A percentile compares a stretch with the other conserved stretches of the same genome.
These are phyloP conservation scores for Yasuhikotakia modesta DNA, from an alignment of 2,797 vertebrate genomes.

Conservation along the genomic window DNA sequence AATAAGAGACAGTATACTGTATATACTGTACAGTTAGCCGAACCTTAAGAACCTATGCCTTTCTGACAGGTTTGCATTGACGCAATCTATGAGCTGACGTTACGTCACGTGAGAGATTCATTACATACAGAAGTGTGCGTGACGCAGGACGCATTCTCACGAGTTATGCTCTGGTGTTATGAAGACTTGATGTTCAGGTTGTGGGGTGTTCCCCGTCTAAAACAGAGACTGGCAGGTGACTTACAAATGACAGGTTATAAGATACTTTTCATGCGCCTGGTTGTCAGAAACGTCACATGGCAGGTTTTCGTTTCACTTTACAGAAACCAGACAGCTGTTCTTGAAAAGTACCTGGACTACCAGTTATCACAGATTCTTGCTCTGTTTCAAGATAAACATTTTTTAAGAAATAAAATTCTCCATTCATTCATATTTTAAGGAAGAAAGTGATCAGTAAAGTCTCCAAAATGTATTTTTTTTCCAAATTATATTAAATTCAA, in stretches of 20 bases:
- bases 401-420: no score
- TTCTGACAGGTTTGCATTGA: not conserved
- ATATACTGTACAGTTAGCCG: no score
- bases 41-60: no score
- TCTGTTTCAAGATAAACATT: no score
- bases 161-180: not conserved
- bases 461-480: no score
- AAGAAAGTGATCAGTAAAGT: no score
- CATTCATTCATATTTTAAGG: no score
- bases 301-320: not conserved
- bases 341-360: not conserved
- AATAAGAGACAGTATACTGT: no score
- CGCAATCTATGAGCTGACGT: not conserved
- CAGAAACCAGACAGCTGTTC: not conserved
- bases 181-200: slow-evolving; percentile 15
- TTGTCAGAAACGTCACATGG: not conserved
- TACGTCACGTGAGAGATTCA: not conserved
- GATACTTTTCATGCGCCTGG: not conserved
- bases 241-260: not conserved
- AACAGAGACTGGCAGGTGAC: slow-evolving; percentile 1
- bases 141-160: not conserved
- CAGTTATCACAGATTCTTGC: no score
- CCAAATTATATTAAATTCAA: no score
- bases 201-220: not conserved
- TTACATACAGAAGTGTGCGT: not conserved